Evolutionary conservation across 2,797 vertebrate genomes (phyloP), one percentile per base, ranked within the genome.

Genomic region (Chromis chromis): DNA sequence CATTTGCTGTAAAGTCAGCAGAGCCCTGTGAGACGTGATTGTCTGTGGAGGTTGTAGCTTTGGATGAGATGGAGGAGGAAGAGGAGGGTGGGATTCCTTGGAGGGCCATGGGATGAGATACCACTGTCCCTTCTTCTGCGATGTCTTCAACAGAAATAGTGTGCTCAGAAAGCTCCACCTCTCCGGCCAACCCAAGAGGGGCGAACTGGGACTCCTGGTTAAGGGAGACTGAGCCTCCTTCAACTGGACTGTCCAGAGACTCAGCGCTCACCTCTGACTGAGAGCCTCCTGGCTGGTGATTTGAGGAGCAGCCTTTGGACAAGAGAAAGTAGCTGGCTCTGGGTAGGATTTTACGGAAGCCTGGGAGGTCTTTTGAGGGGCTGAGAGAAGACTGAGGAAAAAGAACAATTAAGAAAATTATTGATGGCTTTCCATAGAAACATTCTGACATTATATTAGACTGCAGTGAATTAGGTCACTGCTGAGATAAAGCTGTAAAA

Each of bases 321-420:
- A 98, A 91, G 64, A 99, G 91, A 48, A 97, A 94, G 16, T 97
- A 99, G 82, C 95, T 96, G 0, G 96, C 95, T 85, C 98, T 96
- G 44, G 98, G 98, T 16, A 98, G 96, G 87, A 99, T 99, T 94
- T 96, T 99, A 56, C 98, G 96, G 85, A 99, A 99, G 74, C 98
- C 98, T 66, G 98, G 97, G 74, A 98, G 91, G 76, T 99, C 96
- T 57, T 96, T 91, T 25, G 93, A 92, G 27, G 92, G 86, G 5
- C 74, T 80, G 54, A 65, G 54, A 31, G 90, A 87, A 1, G 88
- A 81, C 89, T 94, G 86, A 28, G 31, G 90, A 65, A 73, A 52
- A 75, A 72, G 4, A 86, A 95, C 91, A 96, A 79, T 61, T 12
- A 3, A 53, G 6, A 24, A 60, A 22, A 25, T 40, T 64, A 9